Percentiles rank a stretch among this genome's conserved stretches.
Conservation (phyloP, 2,888 invertebrate species). For the Entomobrya proxima region DNA sequence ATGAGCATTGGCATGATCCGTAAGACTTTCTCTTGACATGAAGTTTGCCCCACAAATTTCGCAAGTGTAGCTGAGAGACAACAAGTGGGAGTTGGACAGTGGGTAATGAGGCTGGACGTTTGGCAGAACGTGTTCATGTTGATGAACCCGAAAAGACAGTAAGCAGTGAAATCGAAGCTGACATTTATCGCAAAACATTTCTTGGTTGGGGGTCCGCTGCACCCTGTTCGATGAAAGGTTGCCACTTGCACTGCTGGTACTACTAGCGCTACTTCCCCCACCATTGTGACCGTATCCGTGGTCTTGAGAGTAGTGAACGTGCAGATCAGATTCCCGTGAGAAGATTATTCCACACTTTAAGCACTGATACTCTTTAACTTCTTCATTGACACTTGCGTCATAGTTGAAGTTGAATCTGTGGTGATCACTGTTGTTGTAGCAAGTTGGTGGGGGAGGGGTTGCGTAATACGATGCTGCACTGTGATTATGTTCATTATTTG, state of each 20-base stretch:
- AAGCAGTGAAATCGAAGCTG: slow-evolving; percentile 61
- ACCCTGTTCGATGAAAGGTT: not conserved
- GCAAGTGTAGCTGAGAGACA: slow-evolving; percentile 61
- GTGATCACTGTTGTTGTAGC: not conserved
- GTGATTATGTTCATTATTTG: slow-evolving; percentile 6
- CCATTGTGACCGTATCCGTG: slow-evolving; percentile 56
- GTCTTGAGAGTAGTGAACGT: slow-evolving; percentile 59
- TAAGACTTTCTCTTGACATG: slow-evolving; percentile 60
- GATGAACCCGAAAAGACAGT: slow-evolving; percentile 61
- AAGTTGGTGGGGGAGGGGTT: slow-evolving; percentile 25
- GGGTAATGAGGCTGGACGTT: slow-evolving; percentile 62
- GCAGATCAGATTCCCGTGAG: slow-evolving; percentile 49
- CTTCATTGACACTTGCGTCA: slow-evolving; percentile 12
- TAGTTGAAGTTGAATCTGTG: slow-evolving; percentile 21
- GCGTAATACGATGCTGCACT: slow-evolving; percentile 29
- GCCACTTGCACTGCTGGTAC: slow-evolving; percentile 42
- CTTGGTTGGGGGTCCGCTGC: slow-evolving; percentile 8
- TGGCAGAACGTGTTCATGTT: slow-evolving; percentile 66
- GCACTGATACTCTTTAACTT: slow-evolving; percentile 52
- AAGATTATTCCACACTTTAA: slow-evolving; percentile 60
- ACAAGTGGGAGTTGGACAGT: slow-evolving; percentile 49
- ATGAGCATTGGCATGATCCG: slow-evolving; percentile 62
- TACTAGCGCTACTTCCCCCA: slow-evolving; percentile 22
- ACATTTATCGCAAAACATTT: slow-evolving; percentile 64
- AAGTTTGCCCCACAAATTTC: slow-evolving; percentile 62